Evolutionary conservation across 2,888 invertebrate species (phyloP).

Genomic region (Volucella inanis): DNA sequence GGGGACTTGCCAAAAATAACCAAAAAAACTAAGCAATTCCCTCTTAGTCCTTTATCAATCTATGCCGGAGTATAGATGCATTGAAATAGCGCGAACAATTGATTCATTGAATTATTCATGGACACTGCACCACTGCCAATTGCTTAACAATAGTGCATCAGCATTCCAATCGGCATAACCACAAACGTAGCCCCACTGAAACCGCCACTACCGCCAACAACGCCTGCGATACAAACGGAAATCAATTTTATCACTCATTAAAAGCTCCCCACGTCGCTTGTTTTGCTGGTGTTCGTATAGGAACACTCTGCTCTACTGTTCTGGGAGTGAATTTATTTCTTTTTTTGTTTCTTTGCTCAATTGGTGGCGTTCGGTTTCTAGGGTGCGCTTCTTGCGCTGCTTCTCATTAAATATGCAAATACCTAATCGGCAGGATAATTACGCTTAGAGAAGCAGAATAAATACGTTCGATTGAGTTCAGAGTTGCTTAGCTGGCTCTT

Average conservation of each 20-base stretch:
- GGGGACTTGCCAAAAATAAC: background rate
- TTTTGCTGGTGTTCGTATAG: background rate
- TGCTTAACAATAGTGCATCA: constrained; percentile 48
- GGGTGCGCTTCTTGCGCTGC: constrained; percentile 11
- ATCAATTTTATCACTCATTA: constrained; percentile 58
- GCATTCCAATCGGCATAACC: constrained; percentile 42
- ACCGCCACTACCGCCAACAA: background rate
- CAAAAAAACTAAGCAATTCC: constrained; percentile 44
- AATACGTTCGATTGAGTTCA: constrained; percentile 55
- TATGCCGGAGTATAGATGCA: background rate
- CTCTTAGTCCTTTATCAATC: background rate
- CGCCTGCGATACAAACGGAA: constrained; percentile 47
- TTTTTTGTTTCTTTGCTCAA: too few relatives aligned
- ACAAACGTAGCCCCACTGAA: background rate
- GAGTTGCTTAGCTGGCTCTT: constrained; percentile 12
- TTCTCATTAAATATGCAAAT: constrained; percentile 71
- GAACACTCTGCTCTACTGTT: too few relatives aligned
- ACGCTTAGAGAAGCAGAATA: constrained; percentile 70
- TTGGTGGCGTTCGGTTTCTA: too few relatives aligned
- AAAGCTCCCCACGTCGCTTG: constrained; percentile 9
- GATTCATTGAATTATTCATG: constrained; percentile 60
- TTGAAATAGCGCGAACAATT: constrained; percentile 36
- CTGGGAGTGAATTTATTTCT: too few relatives aligned
- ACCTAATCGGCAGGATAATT: constrained; percentile 72
- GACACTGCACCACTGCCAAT: constrained; percentile 60